Base-by-base conservation (phyloP, 2,113 vertebrate species). In the Mus pahari region DNA sequence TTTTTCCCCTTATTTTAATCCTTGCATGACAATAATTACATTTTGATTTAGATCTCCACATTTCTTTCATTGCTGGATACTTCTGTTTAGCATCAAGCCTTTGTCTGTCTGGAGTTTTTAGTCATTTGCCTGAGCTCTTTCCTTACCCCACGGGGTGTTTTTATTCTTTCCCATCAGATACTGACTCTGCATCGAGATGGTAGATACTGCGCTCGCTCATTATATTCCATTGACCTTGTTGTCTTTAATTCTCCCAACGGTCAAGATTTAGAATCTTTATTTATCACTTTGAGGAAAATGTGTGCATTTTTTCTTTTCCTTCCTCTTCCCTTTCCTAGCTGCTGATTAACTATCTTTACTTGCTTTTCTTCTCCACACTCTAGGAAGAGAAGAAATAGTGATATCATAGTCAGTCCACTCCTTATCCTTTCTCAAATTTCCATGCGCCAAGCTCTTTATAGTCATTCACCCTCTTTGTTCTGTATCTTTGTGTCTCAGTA, bases 81-180 rank as follows among this genome's bases (percentile, higher is more conserved):
- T 79, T 14, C 50, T 88, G 81, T 10, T 86, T 64, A 73, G 42
- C 42, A n/a, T 79, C 78, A n/a, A 74, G 55, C 4, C 75, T 42
- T 58, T 50, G 26, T 91, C 58, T 89, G 92, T 78, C 88, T 96
- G 48, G 2, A 77, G 26, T 71, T 84, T 84, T 90, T 13, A 88
- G 60, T 78, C 39, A 24, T 31, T 81, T 86, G 19, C 87, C 4
- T 16, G 92, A 45, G 50, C 70, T 66, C 12, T 94, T 90, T 31
- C 70, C 33, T 94, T 90, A 81, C 77, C 8, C 39, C 22, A 22
- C 2, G 16, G 1, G 45, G 10, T 20, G 19, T 36, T 71, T 71
- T 81, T 14, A 26, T 73, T 45, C 13, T 94, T 24, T 95, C 73
- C 55, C 19, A 42, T 1, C 45, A 70, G 50, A 75, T 50, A n/a